These are phyloP conservation scores for Drosophila bipectinata DNA, from an alignment of 1,140 invertebrate genomes.

Conservation along the genomic window DNA sequence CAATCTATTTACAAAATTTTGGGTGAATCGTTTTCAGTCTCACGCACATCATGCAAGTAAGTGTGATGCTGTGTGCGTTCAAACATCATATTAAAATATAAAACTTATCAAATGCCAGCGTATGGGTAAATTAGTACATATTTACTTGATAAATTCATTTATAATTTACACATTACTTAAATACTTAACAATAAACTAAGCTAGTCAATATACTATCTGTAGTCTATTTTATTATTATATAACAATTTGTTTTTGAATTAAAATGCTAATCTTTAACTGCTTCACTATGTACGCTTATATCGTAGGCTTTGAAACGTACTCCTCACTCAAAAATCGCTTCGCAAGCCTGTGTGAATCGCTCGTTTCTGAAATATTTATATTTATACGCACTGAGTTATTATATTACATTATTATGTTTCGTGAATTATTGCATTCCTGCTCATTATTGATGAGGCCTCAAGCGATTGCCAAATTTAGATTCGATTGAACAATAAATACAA, in stretches of 20 bases:
- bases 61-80: slow-evolving; percentile 36
- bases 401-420: slow-evolving; percentile 48
- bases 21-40: slow-evolving; percentile 52
- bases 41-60: slow-evolving; percentile 57
- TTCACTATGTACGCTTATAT: slow-evolving; percentile 59
- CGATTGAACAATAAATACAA: slow-evolving; percentile 32
- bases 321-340: slow-evolving; percentile 35
- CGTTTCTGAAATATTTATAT: slow-evolving; percentile 20
- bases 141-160: slow-evolving; percentile 77
- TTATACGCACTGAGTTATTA: slow-evolving; percentile 33
- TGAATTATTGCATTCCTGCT: slow-evolving; percentile 19
- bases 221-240: slow-evolving; percentile 67
- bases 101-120: slow-evolving; percentile 67
- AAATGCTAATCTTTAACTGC: slow-evolving; percentile 79
- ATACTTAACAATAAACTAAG: slow-evolving; percentile 68
- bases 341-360: slow-evolving; percentile 8
- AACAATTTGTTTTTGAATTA: slow-evolving; percentile 72
- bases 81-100: slow-evolving; percentile 66
- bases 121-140: slow-evolving; percentile 63
- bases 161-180: slow-evolving; percentile 71
- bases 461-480: slow-evolving; percentile 59
- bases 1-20: slow-evolving; percentile 37
- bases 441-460: slow-evolving; percentile 19
- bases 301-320: slow-evolving; percentile 44
- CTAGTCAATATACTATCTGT: slow-evolving; percentile 66